Evolutionary conservation across 2,888 invertebrate species (phyloP).

Genomic region (Serripes groenlandicus): DNA sequence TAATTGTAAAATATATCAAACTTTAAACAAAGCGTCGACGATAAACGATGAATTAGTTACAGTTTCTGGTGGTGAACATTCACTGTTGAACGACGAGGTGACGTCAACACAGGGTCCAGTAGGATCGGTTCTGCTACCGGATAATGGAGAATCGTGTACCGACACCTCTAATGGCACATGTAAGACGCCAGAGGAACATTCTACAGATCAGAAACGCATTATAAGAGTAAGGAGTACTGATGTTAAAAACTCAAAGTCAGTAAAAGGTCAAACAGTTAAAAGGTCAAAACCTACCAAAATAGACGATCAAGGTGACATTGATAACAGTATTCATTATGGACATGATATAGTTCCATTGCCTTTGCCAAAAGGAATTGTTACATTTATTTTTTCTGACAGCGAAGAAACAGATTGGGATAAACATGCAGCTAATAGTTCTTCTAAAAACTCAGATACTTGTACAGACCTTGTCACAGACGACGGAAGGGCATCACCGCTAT

Average conservation of each 20-base stretch:
- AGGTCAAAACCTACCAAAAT: background rate
- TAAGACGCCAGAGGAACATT: background rate
- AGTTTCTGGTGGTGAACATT: no score
- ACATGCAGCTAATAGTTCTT: no score
- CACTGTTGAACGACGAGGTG: no score
- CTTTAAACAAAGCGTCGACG: no score
- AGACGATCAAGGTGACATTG: background rate
- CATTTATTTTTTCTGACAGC: background rate
- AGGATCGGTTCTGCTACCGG: background rate
- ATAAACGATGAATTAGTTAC: no score
- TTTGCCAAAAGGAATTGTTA: background rate
- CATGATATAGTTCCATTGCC: background rate
- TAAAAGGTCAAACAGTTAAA: slow-evolving; percentile 6
- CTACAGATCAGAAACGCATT: background rate
- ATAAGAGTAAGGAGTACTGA: background rate
- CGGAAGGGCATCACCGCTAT: background rate
- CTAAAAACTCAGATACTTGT: no score
- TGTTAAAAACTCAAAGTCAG: background rate
- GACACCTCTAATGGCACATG: background rate
- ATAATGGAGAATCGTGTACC: background rate
- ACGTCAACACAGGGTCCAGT: background rate
- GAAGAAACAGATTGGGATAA: background rate
- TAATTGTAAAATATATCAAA: background rate
- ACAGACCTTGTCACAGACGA: no score
- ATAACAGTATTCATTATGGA: background rate